Percentiles rank a stretch among this genome's conserved stretches.
Evolutionary conservation across 2,888 invertebrate genomes (phyloP).

Genomic region (Adelphocoris suturalis): DNA sequence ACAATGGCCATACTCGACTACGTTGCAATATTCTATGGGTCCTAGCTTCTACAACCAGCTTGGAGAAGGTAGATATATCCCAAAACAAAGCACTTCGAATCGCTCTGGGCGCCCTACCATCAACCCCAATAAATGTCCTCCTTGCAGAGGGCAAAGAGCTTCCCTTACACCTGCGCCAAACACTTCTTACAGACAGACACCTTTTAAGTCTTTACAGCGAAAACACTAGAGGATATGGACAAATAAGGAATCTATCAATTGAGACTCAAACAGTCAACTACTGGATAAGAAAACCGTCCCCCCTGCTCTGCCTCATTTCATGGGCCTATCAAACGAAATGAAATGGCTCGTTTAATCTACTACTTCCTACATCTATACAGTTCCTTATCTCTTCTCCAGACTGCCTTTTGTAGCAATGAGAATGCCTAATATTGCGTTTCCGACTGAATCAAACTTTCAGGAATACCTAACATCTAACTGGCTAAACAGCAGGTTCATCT

Average conservation of each 20-base stretch:
- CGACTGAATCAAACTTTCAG: neutral
- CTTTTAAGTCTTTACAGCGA: constrained; percentile 1
- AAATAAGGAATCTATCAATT: constrained; percentile 6
- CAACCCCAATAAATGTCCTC: neutral
- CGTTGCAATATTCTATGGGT: neutral
- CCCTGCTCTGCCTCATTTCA: neutral
- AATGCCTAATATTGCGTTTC: neutral
- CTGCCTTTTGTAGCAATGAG: neutral
- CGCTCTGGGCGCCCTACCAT: too few relatives aligned
- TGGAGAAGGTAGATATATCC: neutral
- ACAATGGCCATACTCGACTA: neutral
- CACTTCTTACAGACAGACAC: neutral
- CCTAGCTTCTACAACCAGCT: neutral
- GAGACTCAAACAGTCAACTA: neutral
- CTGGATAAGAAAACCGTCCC: neutral
- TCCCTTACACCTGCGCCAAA: constrained; percentile 8
- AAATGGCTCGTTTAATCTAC: neutral
- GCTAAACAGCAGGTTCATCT: neutral
- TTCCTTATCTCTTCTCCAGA: neutral
- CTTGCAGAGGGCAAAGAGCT: neutral
- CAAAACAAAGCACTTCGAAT: neutral
- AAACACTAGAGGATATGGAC: neutral
- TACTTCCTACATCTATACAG: neutral
- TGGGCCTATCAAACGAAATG: neutral
- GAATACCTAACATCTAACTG: neutral